Percentiles rank a stretch among this genome's conserved stretches.
phyloP scores from a whole-genome alignment of 1,140 invertebrate genomes.

The Drosophila kepulauana region DNA sequence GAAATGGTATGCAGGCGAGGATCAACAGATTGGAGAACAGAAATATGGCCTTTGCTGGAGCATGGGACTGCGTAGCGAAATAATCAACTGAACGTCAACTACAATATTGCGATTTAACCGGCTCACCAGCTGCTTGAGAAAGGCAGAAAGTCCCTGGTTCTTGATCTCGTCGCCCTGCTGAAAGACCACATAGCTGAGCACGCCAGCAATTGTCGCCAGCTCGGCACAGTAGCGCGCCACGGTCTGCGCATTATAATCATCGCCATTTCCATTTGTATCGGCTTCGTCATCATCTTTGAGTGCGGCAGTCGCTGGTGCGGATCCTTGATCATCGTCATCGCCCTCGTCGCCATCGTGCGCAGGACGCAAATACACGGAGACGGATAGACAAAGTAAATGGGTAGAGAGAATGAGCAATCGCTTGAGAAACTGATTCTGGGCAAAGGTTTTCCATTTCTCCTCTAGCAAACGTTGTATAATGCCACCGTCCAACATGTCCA shows the following conservation, averaged over 20 bases:
- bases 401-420: constrained; percentile 93
- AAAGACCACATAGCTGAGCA: constrained; percentile 94
- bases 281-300: constrained; percentile 4
- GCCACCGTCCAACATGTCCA: constrained; percentile 99
- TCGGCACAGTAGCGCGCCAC: constrained; percentile 92
- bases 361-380: constrained; percentile 95
- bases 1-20: constrained; percentile 95
- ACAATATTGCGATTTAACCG: not conserved
- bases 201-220: constrained; percentile 93
- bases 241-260: constrained; percentile 85
- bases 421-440: constrained; percentile 96
- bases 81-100: not conserved
- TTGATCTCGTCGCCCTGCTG: constrained; percentile 97
- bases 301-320: constrained; percentile 39
- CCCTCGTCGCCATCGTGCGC: constrained; percentile 85
- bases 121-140: constrained; percentile 96
- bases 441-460: constrained; percentile 99
- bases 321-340: constrained; percentile 9
- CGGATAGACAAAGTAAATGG: constrained; percentile 94
- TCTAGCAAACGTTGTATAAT: constrained; percentile 98
- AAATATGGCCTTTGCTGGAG: constrained; percentile 97
- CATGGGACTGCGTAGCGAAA: constrained; percentile 89
- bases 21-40: constrained; percentile 97
- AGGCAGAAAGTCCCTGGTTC: constrained; percentile 95
- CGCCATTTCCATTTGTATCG: not conserved